Evolutionary conservation across 2,113 vertebrate genomes (phyloP).

Genomic region (Pseudolaguvia tuberculata): DNA sequence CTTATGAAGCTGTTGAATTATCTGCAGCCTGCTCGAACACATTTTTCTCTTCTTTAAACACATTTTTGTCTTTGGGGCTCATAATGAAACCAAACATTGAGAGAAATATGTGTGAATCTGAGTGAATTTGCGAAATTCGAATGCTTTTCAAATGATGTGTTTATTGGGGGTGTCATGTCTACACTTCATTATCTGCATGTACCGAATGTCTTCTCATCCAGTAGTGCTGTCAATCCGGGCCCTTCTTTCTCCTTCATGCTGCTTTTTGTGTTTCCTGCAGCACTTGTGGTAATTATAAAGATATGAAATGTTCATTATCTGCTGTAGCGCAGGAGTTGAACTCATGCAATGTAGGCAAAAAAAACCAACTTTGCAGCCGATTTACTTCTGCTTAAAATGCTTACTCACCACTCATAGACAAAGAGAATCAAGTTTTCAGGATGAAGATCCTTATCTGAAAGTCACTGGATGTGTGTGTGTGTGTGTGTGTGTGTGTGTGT

Average conservation of each 20-base stretch:
- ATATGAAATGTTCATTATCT: slow-evolving; percentile 47
- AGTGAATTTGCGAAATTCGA: not conserved
- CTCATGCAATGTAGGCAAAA: slow-evolving; percentile 14
- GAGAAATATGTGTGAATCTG: not conserved
- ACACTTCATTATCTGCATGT: slow-evolving; percentile 22
- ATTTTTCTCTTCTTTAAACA: slow-evolving; percentile 18
- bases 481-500: not conserved
- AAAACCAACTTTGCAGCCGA: slow-evolving; percentile 10
- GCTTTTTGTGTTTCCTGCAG: not conserved
- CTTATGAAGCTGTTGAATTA: slow-evolving; percentile 23
- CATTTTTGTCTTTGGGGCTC: slow-evolving; percentile 4
- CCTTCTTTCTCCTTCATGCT: not conserved
- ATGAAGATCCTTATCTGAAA: slow-evolving; percentile 24
- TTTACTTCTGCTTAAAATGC: slow-evolving; percentile 33
- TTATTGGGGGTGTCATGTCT: slow-evolving; percentile 9
- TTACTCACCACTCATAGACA: slow-evolving; percentile 31
- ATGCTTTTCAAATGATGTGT: not conserved
- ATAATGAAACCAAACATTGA: slow-evolving; percentile 18
- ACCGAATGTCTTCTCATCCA: slow-evolving; percentile 6
- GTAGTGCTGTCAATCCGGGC: slow-evolving; percentile 12
- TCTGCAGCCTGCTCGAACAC: slow-evolving; percentile 12
- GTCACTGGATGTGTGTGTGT: slow-evolving; percentile 4
- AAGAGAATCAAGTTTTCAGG: slow-evolving; percentile 7
- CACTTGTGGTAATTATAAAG: slow-evolving; percentile 35
- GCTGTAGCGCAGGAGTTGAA: slow-evolving; percentile 19